A percentile compares a stretch with the other conserved stretches of the same genome.
These are phyloP conservation scores for Cremastobaeus sp. DNA, from an alignment of 2,888 invertebrate genomes.

Conservation along the genomic window DNA sequence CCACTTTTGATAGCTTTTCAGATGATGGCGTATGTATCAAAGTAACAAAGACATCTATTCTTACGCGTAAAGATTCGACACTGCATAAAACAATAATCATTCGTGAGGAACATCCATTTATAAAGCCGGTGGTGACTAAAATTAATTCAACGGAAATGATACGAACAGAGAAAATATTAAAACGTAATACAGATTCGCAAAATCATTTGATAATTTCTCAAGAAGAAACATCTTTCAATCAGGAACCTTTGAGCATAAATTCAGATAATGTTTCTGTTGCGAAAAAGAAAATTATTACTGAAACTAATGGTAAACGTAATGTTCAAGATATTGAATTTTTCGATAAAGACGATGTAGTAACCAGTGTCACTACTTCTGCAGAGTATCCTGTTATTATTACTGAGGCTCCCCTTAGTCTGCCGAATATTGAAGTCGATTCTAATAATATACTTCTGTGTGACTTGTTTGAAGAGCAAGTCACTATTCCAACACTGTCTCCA, in stretches of 20 bases:
- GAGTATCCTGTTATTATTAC: background rate
- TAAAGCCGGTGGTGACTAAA: too few relatives aligned
- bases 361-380: background rate
- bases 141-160: too few relatives aligned
- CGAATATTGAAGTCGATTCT: background rate
- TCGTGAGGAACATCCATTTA: background rate
- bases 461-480: background rate
- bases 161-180: too few relatives aligned
- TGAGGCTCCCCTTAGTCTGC: background rate
- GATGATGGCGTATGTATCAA: background rate
- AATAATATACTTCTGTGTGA: constrained; percentile 6
- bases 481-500: background rate
- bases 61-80: background rate
- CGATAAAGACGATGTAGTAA: background rate
- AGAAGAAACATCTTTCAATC: background rate
- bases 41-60: background rate
- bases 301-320: background rate
- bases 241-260: too few relatives aligned
- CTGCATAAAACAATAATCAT: background rate
- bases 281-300: background rate
- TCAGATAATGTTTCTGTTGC: background rate
- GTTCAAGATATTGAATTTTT: constrained; percentile 10
- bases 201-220: background rate
- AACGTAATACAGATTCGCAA: too few relatives aligned
- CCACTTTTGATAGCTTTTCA: too few relatives aligned